Evolutionary conservation across 2,888 invertebrate species (phyloP).

Genomic region (Galerucella pusilla): DNA sequence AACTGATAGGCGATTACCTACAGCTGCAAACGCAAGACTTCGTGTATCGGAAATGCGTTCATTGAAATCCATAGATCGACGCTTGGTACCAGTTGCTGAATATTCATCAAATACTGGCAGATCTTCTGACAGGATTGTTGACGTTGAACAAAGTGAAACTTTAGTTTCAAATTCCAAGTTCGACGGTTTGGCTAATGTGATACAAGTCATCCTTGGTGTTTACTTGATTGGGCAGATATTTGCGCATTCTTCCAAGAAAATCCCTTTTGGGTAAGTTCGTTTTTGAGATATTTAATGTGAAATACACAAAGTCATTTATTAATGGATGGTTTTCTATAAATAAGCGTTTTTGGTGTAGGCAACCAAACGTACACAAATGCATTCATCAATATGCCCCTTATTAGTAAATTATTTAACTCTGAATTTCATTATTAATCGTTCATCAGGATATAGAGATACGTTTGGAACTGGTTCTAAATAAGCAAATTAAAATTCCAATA

Average conservation of each 20-base stretch:
- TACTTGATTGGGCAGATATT: conserved; percentile 41
- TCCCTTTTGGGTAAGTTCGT: conserved; percentile 33
- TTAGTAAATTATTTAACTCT: no score
- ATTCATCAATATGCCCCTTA: no score
- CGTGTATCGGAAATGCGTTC: neutral
- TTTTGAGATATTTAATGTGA: neutral
- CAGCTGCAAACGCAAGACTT: neutral
- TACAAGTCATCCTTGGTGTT: conserved; percentile 34
- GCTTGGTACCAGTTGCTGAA: conserved; percentile 13
- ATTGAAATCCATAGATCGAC: conserved; percentile 3
- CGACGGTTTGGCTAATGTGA: conserved; percentile 34
- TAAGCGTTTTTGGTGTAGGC: no score
- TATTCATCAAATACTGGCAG: conserved; percentile 1
- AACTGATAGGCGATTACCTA: neutral
- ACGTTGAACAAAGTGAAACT: neutral
- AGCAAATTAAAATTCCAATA: no score
- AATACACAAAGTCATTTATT: conserved; percentile 25
- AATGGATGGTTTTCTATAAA: no score
- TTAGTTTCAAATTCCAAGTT: conserved; percentile 12
- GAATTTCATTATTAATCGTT: no score
- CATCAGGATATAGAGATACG: no score
- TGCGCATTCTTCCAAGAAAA: conserved; percentile 36
- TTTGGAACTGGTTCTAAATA: no score
- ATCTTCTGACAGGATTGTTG: neutral
- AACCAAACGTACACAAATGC: no score